Percentiles rank a stretch among this genome's conserved stretches.
phyloP scores from a whole-genome alignment of 1,140 invertebrate species.

The Papilio polytes region DNA sequence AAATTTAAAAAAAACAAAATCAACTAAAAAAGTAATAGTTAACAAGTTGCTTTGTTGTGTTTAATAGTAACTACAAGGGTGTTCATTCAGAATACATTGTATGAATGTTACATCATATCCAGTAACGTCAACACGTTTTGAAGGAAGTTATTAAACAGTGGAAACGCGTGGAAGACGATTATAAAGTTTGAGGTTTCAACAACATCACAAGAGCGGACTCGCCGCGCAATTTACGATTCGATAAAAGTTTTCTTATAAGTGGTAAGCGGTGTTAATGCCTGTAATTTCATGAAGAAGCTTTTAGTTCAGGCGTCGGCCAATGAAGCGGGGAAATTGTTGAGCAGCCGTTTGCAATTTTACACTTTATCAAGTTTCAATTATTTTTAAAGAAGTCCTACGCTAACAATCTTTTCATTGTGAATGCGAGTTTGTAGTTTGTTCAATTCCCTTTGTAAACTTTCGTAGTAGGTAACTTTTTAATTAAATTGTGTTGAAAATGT shows the following conservation, averaged over 20 bases:
- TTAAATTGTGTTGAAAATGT: background rate
- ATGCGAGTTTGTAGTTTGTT: background rate
- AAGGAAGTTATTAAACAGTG: background rate
- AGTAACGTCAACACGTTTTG: no score
- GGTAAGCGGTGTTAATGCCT: constrained; percentile 50
- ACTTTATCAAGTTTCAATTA: constrained; percentile 3
- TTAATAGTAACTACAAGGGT: no score
- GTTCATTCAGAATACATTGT: no score
- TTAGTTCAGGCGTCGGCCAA: constrained; percentile 44
- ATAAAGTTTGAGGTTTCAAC: background rate
- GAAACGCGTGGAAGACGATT: background rate
- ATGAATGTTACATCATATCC: no score
- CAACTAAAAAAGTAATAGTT: no score
- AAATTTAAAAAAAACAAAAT: no score
- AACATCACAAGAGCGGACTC: constrained; percentile 27
- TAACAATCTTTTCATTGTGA: constrained; percentile 3
- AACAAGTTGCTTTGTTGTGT: no score
- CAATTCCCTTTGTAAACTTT: constrained; percentile 1
- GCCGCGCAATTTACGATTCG: constrained; percentile 56
- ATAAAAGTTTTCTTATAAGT: constrained; percentile 59
- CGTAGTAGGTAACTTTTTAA: background rate
- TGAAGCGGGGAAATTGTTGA: constrained; percentile 24
- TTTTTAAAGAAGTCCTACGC: constrained; percentile 8
- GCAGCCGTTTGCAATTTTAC: constrained; percentile 13
- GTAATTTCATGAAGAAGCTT: constrained; percentile 54